Evolutionary conservation across 2,888 invertebrate genomes (phyloP), one percentile per base, ranked within the genome.

Genomic region (Amblyteles armatorius): DNA sequence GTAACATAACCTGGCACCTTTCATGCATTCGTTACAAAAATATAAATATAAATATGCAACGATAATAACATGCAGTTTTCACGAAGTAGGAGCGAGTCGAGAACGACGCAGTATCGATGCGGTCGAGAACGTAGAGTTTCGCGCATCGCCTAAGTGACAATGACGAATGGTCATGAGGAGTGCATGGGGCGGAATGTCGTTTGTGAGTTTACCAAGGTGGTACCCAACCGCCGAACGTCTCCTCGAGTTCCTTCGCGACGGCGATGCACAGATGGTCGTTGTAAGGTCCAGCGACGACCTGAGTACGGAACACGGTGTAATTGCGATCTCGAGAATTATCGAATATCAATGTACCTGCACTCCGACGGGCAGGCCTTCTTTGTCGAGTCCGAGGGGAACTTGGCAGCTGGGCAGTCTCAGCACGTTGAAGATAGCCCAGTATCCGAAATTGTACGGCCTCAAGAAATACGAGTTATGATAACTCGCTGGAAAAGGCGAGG

Each of bases 361-460:
- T 33, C 98, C 98, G 16, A 98, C 90, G 0, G 98, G 98, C 0
- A 98, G 91, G 0, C 97, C 97, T 7, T 95, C 94, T 3, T 94
- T 91, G 89, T 95, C 95, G 68, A 98, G 93, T 0, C 98, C 98
- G 50, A 98, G 93, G 0, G 98, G 98, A 3, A 98, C 97, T 95
- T 98, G 97, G 0, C 97, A 98, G 0, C 95, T 96, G 0, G 99
- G 99, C 69, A 98, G 94, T 68, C 96, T 96, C 26, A 99, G 94
- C 11, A 96, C 97, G 94, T 98, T 99, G 94, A 98, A 97, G 77
- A 99, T 94, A 26, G 96, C 96, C 94, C 97, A 98, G 94, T 98
- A 98, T 69, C 96, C 95, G 93, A 98, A 98, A 94, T 98, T 98
- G 94, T 95, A 97, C 0, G 97, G 96, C 76, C 97, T 96, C 11